These are phyloP conservation scores for Piprites chloris DNA, from an alignment of 2,113 vertebrate genomes.

Conservation along the genomic window DNA sequence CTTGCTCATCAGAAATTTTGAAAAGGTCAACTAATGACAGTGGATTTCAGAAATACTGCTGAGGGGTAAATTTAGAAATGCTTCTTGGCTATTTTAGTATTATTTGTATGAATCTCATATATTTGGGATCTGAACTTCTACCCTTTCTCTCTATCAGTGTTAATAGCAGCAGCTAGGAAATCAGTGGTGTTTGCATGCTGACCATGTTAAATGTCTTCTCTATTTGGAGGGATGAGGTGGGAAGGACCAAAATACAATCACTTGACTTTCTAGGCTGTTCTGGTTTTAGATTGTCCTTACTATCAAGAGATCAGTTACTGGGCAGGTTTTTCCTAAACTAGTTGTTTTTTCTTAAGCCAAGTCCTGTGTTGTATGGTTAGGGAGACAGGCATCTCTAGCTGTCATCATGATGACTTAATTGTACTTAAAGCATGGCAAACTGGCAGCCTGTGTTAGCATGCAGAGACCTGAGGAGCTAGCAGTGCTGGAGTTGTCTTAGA, in stretches of 20 bases:
- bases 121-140: neutral
- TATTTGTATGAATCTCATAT: neutral
- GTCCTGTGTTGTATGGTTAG: rapidly evolving
- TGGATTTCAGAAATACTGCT: neutral
- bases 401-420: neutral
- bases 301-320: neutral
- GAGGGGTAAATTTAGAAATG: neutral
- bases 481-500: neutral
- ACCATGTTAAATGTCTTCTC: neutral
- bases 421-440: neutral
- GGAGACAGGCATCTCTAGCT: neutral
- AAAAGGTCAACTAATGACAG: neutral
- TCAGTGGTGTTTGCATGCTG: neutral
- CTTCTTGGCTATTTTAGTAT: neutral
- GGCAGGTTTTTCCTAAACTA: neutral
- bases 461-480: neutral
- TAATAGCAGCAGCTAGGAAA: neutral
- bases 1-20: neutral
- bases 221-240: neutral
- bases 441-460: neutral
- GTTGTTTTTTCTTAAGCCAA: neutral
- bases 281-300: neutral
- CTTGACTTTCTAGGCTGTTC: neutral
- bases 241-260: neutral
- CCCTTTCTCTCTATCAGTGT: neutral